Evolutionary conservation across 1,140 invertebrate genomes (phyloP), one percentile per base, ranked within the genome.

Genomic region (Calosoma granatense): DNA sequence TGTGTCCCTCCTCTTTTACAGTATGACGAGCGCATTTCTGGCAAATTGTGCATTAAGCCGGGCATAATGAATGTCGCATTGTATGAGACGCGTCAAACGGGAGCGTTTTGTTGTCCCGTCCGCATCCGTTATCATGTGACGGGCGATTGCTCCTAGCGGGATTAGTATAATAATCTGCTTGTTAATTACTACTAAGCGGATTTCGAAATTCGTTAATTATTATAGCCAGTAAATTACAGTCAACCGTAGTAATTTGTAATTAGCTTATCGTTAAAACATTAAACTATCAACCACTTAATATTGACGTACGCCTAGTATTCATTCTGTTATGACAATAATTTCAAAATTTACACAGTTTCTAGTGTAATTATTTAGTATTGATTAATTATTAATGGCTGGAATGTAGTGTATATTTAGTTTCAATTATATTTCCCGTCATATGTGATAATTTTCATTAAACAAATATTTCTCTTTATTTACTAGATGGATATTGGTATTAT

Each of bases 111-210:
- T 36, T 36, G 26, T 36, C 26, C 26, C 6, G n/a, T 36, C n/a
- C 26, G 26, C n/a, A 36, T 12, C 17, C 15, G 41, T 47, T 47
- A 47, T 47, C 41, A 17, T 47, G 6, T 47, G 41, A 47, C 41
- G 41, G 41, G 9, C 41, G 41, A 12, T 47, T 47, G 41, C 41
- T 47, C 41, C 17, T 4, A 9, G 6, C 17, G 41, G 41, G 9
- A 47, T 47, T 47, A 47, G 6, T 47, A 47, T 47, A 12, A 47
- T 47, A 47, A 47, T 47, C 41, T 47, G 41, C 41, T 47, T 47
- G 41, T 47, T 47, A 47, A 47, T 47, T 47, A 47, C 41, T 17
- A 12, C 3, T 47, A 47, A 47, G 41, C 41, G 9, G 41, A 47
- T 47, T 47, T 47, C 15, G 41, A 17, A 47, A 47, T 47, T 47